phyloP scores from a whole-genome alignment of 1,140 invertebrate species.

The Eriosoma lanigerum region DNA sequence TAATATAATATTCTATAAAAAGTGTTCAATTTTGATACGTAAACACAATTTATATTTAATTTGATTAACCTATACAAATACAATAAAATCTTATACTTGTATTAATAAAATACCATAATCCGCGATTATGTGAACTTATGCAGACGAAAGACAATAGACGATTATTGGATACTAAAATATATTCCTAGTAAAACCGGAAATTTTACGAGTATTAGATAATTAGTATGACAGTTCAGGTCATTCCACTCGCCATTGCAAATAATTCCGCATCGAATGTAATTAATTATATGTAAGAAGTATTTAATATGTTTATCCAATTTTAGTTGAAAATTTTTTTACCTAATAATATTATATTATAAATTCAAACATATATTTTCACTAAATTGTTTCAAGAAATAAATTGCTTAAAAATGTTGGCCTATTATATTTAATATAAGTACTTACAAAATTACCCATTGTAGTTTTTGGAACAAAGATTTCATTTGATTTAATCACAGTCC shows the following conservation, averaged over 20 bases:
- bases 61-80: no score
- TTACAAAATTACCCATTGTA: neutral
- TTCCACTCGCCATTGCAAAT: neutral
- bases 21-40: no score
- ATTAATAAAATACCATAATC: neutral
- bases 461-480: neutral
- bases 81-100: no score
- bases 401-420: neutral
- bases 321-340: neutral
- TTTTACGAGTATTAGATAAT: neutral
- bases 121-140: neutral
- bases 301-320: neutral
- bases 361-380: neutral
- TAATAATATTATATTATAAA: neutral
- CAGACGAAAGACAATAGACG: neutral
- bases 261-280: constrained; percentile 2
- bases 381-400: neutral
- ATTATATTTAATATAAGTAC: neutral
- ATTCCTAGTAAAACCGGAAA: neutral
- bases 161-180: neutral
- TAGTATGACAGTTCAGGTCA: neutral
- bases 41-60: no score
- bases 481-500: constrained; percentile 1
- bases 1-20: no score
- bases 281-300: neutral